Base-by-base conservation (phyloP, 2,797 vertebrate species). In the Acanthurus tractus region DNA sequence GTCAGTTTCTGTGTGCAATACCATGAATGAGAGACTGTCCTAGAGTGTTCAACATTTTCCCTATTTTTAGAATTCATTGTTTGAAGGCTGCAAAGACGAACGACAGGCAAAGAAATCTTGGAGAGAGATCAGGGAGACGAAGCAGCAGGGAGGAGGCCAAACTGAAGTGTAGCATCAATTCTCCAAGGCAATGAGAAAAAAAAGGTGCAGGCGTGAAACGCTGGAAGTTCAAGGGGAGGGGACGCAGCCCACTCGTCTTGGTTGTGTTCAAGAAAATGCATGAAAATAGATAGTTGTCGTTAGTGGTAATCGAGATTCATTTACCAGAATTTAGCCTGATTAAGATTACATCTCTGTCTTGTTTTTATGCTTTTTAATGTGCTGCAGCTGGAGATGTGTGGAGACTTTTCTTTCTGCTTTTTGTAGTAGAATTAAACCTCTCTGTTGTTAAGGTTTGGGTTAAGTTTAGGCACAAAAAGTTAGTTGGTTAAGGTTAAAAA, bases 291-390 rank as follows among this genome's bases (percentile, higher is more conserved):
- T 13, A 45, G 12, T 15, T 45, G 44, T n/a, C 10, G 46, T 49
- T 9, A 49, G 18, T 49, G 8, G 4, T 44, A 50, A 23, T 61
- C 59, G 56, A 55, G 54, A 73, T 55, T 3, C 42, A 36, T 34
- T 40, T 40, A 40, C 29, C 44, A 5, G 38, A 42, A 40, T 72
- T 63, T 53, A 68, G 54, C 42, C 22, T 12, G 36, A 56, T 40
- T 22, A 7, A 17, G 17, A 42, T 56, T 48, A 78, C 53, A 18
- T 63, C 25, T 36, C 63, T 75, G 56, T 57, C 56, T 53, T 63
- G 58, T 71, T 71, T 56, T 22, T 9, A 63, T 50, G 15, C 25
- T 25, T 29, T 48, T 78, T 55, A 67, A 70, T 34, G 34, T 1
- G 46, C 63, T 17, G 20, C 62, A 62, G 59, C 62, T n/a, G 36